These are phyloP conservation scores for Theristus sp. DNA, from an alignment of 2,888 invertebrate species.

Conservation along the genomic window DNA sequence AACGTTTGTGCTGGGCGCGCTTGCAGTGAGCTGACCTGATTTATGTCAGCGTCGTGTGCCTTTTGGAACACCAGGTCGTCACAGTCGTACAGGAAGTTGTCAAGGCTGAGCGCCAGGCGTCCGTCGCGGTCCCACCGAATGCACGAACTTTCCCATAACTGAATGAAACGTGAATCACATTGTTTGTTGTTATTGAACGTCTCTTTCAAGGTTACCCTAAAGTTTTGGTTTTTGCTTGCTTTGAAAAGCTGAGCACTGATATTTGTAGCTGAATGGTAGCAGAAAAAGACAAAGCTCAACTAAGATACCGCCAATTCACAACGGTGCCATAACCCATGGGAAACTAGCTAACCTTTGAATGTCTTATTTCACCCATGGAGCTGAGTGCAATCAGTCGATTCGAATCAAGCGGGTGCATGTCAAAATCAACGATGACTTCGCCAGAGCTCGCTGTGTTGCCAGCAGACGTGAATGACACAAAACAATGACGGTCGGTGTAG, in stretches of 20 bases:
- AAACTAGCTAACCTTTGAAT: neutral
- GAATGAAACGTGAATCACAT: neutral
- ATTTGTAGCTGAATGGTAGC: neutral
- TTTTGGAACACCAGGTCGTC: too few relatives aligned
- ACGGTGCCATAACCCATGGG: neutral
- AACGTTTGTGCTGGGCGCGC: too few relatives aligned
- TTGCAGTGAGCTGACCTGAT: neutral
- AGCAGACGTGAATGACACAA: neutral
- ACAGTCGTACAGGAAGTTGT: neutral
- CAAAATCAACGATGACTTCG: neutral
- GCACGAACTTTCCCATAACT: neutral
- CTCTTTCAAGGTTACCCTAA: neutral
- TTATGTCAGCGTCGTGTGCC: neutral
- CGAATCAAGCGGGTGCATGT: neutral
- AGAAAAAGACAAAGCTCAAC: neutral
- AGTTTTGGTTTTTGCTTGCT: neutral
- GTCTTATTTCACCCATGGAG: neutral
- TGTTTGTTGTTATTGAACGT: neutral
- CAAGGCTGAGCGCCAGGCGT: neutral
- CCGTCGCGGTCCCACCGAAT: neutral
- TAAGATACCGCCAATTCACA: too few relatives aligned
- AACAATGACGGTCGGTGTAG: neutral
- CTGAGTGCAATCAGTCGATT: neutral
- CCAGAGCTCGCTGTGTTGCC: neutral
- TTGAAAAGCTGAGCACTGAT: neutral